Percentiles rank a stretch among this genome's conserved stretches.
phyloP scores from a whole-genome alignment of 1,140 invertebrate genomes.

The Chionoecetes opilio region DNA sequence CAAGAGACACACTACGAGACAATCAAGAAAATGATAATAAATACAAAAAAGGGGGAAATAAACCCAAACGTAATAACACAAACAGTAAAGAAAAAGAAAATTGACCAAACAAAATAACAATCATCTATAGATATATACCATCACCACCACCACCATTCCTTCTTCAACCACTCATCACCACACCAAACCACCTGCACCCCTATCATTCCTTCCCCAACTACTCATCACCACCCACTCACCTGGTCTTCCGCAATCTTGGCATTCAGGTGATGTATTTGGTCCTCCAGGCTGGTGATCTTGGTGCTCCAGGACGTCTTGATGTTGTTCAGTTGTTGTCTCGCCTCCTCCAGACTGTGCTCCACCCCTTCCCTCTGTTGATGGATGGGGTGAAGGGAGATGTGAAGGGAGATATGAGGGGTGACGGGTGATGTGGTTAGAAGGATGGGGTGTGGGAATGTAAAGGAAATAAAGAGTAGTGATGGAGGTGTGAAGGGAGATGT shows the following conservation, averaged over 20 bases:
- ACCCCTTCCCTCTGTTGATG: conserved; percentile 64
- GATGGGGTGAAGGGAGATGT: conserved; percentile 10
- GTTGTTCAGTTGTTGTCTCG: conserved; percentile 92
- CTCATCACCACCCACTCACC: conserved; percentile 56
- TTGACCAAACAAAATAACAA: too few species aligned
- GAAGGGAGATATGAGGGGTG: conserved; percentile 18
- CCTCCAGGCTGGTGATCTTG: conserved; percentile 93
- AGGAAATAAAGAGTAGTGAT: background rate
- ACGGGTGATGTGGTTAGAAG: conserved; percentile 39
- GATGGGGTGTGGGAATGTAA: conserved; percentile 15
- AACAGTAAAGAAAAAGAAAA: too few species aligned
- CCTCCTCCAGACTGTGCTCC: conserved; percentile 91
- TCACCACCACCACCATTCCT: too few species aligned
- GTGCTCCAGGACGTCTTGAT: conserved; percentile 95
- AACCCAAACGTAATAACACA: too few species aligned
- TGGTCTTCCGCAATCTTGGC: conserved; percentile 84
- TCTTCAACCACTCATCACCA: too few species aligned
- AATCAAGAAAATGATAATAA: too few species aligned
- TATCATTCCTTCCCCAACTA: background rate
- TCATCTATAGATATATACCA: too few species aligned
- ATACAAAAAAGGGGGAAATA: too few species aligned
- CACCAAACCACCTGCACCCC: too few species aligned
- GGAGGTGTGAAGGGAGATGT: conserved; percentile 28
- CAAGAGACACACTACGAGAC: too few species aligned
- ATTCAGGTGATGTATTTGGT: conserved; percentile 87